Base-by-base conservation (phyloP, 1,140 invertebrate genomes). In the Gryllus bimaculatus region DNA sequence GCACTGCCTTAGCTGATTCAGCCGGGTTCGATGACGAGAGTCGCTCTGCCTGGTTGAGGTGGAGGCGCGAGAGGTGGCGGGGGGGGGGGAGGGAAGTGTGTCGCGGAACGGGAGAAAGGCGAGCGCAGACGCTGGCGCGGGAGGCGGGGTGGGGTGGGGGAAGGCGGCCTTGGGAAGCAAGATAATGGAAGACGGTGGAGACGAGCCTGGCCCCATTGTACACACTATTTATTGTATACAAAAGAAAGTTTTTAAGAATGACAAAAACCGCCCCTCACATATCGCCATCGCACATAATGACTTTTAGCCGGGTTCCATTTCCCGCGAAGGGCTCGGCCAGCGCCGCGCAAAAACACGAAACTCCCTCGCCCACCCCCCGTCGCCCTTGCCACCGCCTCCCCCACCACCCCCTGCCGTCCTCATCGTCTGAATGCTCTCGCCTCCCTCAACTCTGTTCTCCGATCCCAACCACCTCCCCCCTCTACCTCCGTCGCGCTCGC, bases 201-300 rank as follows among this genome's bases (percentile, higher is more conserved):
- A 66, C 18, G 54, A 10, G 10, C 18, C 54, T 66, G 54, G 54
- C 18, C 54, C 54, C 18, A 66, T 66, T 66, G 54, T 66, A 66
- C 54, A 7, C 2, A 1, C 54, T 66, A 66, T 66, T 66, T 66
- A 66, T 66, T 66, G 54, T 66, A 66, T 66, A 66, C 54, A 66
- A 66, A 66, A 66, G 54, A 66, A 66, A 66, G 54, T 66, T 66
- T 66, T 18, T 66, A 66, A 66, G 54, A 66, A 66, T 66, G 54
- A 66, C 54, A 66, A 66, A 66, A 66, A 66, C 54, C 54, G 54
- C 54, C 54, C 7, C 18, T 18, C 54, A 66, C 54, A 18, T 66
- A 66, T 7, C 2, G 2, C 2, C 54, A 66, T 66, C 54, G 54
- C 54, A 66, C 54, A 66, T 66, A 66, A 66, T 66, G 54, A 66